Evolutionary conservation across 2,797 vertebrate species (phyloP), one percentile per base, ranked within the genome.

Genomic region (Uromys caudimaculatus): DNA sequence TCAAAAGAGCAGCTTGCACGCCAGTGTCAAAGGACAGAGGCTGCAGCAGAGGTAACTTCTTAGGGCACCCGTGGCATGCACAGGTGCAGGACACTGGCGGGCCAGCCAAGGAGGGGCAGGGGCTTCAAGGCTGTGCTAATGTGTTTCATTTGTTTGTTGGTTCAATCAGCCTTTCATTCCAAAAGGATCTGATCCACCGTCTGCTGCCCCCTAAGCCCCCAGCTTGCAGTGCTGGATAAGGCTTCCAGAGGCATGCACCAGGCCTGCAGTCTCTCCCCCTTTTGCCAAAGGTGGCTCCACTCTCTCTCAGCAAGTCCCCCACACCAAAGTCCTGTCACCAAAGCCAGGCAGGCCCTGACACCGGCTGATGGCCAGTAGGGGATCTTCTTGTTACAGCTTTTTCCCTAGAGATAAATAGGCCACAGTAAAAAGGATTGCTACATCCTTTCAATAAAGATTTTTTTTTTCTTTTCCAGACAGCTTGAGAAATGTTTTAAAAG

Each of bases 361-460:
- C 90, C 0, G 94, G 97, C 95, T 83, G 62, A 96, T 97, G 95
- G 96, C 94, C 54, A 10, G 97, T 96, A 98, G 97, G 98, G 98
- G 96, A 98, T 98, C 98, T 98, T 98, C 98, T 98, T 97, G 98
- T 98, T 98, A 97, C 96, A 98, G 98, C 97, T 98, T 98, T 97
- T 97, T 97, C 98, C 98, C 98, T 96, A 98, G 98, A 98, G 98
- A 99, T 98, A 98, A 98, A 98, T 97, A 98, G 98, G 98, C 97
- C 97, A 97, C 98, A 97, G 98, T 98, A 98, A 98, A 99, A 98
- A 99, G 98, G 98, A 98, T 98, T 98, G 98, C 98, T 98, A 98
- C 97, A 98, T 98, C 98, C 98, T 98, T 98, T 98, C 98, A 99
- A 99, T 99, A 99, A 99, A 99, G 98, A 98, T 98, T 98, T 98